Evolutionary conservation across 2,888 invertebrate species (phyloP), one percentile per base, ranked within the genome.

Genomic region (Papilio elwesi): DNA sequence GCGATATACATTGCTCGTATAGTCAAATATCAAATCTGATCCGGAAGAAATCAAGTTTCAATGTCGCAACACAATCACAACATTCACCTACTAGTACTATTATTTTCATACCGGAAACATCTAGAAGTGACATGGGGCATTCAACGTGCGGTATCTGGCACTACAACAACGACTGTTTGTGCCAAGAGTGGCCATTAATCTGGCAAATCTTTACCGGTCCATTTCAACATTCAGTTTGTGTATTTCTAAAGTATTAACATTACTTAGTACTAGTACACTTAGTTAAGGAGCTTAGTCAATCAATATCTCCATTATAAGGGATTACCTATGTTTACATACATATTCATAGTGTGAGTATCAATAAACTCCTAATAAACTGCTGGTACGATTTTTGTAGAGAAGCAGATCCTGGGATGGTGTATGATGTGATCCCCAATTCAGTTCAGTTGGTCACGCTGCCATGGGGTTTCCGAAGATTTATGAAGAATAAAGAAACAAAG

Each of bases 61-160:
- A 13, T 13, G 26, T 57, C 36, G 26, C 57, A 57, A 9, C 12
- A 36, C 57, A 57, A 57, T 57, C 57, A 57, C 12, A 57, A 36
- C 36, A 36, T 57, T 36, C 36, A 36, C 26, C 26, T 26, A 36
- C 12, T 7, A 57, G 36, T 57, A 57, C 53, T 49, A 53, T 57
- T 57, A 57, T 57, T 57, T 57, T 57, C 13, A 57, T 26, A 57
- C 36, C 57, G 57, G 57, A 57, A 57, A 57, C 36, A 57, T 57
- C 36, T 57, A 57, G 57, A 57, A 57, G 57, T 57, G 57, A 57
- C 57, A 57, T 57, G 57, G 57, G 57, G 57, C 57, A 57, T 57
- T 57, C 57, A 57, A 57, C 57, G 57, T 57, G 57, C 36, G 57
- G 36, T 36, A 57, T 59, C 38, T 59, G 59, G 59, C 59, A 59